Percentiles rank a stretch among this genome's conserved stretches.
These are phyloP conservation scores for Resseliella maxima DNA, from an alignment of 2,888 invertebrate species.

Conservation along the genomic window DNA sequence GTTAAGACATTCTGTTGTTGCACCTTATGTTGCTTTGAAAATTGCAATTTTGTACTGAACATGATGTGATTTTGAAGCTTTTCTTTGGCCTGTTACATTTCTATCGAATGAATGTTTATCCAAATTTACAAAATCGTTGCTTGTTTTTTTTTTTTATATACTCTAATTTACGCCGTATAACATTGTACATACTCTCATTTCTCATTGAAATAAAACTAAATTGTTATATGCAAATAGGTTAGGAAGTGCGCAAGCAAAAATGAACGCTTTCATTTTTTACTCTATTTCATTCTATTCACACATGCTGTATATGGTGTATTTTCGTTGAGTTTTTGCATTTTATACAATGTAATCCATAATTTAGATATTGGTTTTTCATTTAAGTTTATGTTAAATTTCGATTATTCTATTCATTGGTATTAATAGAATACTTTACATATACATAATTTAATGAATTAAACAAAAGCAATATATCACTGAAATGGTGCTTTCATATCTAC, in stretches of 20 bases:
- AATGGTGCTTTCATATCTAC: not conserved
- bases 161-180: not conserved
- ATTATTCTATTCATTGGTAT: not conserved
- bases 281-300: not conserved
- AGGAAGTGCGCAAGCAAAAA: slow-evolving; percentile 32
- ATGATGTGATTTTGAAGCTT: too few relatives aligned
- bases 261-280: not conserved
- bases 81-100: too few relatives aligned
- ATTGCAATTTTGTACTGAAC: too few relatives aligned
- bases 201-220: slow-evolving; percentile 24
- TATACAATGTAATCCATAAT: not conserved
- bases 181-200: not conserved
- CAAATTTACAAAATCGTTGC: not conserved
- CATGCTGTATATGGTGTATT: not conserved
- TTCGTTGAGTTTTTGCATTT: not conserved
- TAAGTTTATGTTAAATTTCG: slow-evolving; percentile 28
- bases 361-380: slow-evolving; percentile 45
- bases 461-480: not conserved
- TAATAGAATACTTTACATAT: not conserved
- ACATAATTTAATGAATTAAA: not conserved
- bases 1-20: too few relatives aligned
- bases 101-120: too few relatives aligned
- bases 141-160: not conserved
- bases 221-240: slow-evolving; percentile 29
- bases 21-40: too few relatives aligned